Conservation (phyloP, 2,888 invertebrate species). For the Sinhomidia bicolor region DNA sequence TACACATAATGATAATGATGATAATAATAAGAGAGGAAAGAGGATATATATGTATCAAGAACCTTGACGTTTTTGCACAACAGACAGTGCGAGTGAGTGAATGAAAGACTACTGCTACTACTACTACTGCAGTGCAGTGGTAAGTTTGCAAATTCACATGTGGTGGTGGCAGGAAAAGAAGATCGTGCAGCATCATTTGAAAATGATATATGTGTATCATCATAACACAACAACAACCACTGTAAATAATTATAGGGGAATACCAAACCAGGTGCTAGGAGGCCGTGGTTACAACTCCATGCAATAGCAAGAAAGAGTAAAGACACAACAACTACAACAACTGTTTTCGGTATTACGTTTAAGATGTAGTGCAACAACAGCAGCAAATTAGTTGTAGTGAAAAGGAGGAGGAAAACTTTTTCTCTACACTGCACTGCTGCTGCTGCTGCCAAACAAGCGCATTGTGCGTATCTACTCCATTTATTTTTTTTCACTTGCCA, state of each 20-base stretch:
- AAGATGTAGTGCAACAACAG: constrained; percentile 5
- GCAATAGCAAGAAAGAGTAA: too few species aligned
- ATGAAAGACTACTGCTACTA: too few species aligned
- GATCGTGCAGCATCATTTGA: not conserved
- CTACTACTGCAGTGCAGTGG: too few species aligned
- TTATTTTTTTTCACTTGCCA: constrained; percentile 28
- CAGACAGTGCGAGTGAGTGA: too few species aligned
- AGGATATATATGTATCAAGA: not conserved
- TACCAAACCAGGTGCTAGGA: constrained; percentile 43
- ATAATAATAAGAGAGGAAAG: constrained; percentile 1
- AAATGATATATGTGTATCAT: constrained; percentile 19
- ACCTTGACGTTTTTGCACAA: constrained; percentile 18
- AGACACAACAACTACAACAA: not conserved
- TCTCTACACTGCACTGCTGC: too few species aligned
- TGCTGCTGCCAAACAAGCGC: too few species aligned
- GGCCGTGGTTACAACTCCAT: constrained; percentile 7
- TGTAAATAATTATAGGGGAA: constrained; percentile 70
- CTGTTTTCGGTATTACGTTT: not conserved
- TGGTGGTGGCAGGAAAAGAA: too few species aligned
- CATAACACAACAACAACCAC: constrained; percentile 45
- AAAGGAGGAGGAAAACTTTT: too few species aligned
- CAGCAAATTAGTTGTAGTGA: too few species aligned
- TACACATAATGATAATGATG: not conserved
- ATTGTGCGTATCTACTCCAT: constrained; percentile 31
- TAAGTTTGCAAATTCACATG: not conserved